Evolutionary conservation across 2,888 invertebrate genomes (phyloP), one percentile per base, ranked within the genome.

Genomic region (Dromius quadrimaculatus): DNA sequence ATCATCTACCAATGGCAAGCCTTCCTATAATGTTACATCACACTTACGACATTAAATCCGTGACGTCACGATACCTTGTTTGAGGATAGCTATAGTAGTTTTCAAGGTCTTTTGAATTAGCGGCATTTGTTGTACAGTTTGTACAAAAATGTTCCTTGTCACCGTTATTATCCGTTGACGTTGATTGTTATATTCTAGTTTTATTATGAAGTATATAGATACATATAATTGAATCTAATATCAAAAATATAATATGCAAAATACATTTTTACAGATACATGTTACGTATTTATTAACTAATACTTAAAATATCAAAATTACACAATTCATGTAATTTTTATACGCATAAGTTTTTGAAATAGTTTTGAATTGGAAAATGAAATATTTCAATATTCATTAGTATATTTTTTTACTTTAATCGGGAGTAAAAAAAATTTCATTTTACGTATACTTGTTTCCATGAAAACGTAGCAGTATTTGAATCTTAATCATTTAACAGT

Each of bases 101-200:
- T 80, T 80, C 82, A 83, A 83, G 82, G 83, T 82, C 82, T 81
- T 78, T 75, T 75, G 74, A 77, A 74, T 78, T 77, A 74, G 74
- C 74, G 74, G 72, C 72, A 72, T 73, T 74, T 74, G 34, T 59
- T 23, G 59, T 69, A 61, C 61, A 69, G 69, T 69, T 69, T 43
- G n/a, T 34, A 23, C 59, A 61, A 69, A 59, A 69, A 20, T 61
- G 28, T 64, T 13, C 41, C 20, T n/a, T 45, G 17, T 38, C n/a
- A n/a, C 38, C 57, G 8, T 32, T 34, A 13, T 17, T 50, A 15
- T 57, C 15, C 57, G 6, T 28, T 28, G 8, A n/a, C n/a, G n/a
- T n/a, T n/a, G n/a, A 32, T 9, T 9, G 32, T 32, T 32, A 32
- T 32, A 32, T 32, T 32, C n/a, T n/a, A n/a, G n/a, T n/a, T n/a